phyloP scores from a whole-genome alignment of 2,797 vertebrate genomes.

The Poecilia velifera region DNA sequence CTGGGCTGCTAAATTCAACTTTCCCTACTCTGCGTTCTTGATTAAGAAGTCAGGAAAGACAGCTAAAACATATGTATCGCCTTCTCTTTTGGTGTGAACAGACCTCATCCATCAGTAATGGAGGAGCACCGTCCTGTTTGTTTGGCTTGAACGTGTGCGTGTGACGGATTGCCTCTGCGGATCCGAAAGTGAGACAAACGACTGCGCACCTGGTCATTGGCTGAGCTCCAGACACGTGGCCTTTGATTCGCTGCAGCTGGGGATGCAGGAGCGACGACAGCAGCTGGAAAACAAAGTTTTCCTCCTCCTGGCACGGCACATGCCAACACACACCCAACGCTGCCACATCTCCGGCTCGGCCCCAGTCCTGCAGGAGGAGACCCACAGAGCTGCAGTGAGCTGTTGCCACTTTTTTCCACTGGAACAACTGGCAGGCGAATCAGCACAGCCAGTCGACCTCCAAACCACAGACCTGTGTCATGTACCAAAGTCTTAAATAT shows the following conservation, averaged over 20 bases:
- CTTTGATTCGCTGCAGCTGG: constrained; percentile 87
- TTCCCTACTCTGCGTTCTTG: constrained; percentile 5
- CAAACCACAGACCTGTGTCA: constrained; percentile 42
- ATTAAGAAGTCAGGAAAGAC: constrained; percentile 7
- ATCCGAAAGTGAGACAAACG: constrained; percentile 13
- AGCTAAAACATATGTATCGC: constrained; percentile 37
- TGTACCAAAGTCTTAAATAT: constrained; percentile 14
- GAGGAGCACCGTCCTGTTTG: constrained; percentile 13
- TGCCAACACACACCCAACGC: constrained; percentile 93
- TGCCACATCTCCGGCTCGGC: constrained; percentile 91
- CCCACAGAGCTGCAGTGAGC: constrained; percentile 17
- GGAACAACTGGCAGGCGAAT: constrained; percentile 50
- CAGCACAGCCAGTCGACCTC: constrained; percentile 30
- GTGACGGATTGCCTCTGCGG: constrained; percentile 14
- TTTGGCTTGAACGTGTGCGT: constrained; percentile 3
- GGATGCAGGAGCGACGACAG: constrained; percentile 91
- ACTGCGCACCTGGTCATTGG: constrained; percentile 89
- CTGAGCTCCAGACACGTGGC: constrained; percentile 84
- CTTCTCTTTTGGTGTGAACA: not conserved
- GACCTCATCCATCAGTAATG: constrained; percentile 21
- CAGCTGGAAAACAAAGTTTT: constrained; percentile 90
- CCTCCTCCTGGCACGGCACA: constrained; percentile 88
- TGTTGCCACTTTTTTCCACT: constrained; percentile 43
- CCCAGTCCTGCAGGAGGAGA: constrained; percentile 88
- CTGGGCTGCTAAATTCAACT: not conserved